phyloP scores from a whole-genome alignment of 2,888 invertebrate genomes.

The Helleia helle region DNA sequence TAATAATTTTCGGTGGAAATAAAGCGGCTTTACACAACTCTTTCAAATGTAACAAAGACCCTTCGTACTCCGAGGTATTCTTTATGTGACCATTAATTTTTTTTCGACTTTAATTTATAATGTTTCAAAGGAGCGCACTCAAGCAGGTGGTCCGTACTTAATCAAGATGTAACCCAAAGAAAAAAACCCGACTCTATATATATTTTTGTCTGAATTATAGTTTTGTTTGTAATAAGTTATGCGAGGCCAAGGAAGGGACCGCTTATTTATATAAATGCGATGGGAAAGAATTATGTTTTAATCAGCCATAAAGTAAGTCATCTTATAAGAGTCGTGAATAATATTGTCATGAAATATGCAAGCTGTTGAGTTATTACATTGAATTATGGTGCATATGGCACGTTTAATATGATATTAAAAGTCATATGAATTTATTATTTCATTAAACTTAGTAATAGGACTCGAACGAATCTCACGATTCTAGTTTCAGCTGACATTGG shows the following conservation, averaged over 20 bases:
- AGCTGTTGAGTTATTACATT: too few relatives aligned
- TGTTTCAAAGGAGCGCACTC: conserved; percentile 46
- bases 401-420: too few relatives aligned
- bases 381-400: too few relatives aligned
- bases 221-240: conserved; percentile 56
- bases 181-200: conserved; percentile 53
- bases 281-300: conserved; percentile 61
- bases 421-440: too few relatives aligned
- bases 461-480: too few relatives aligned
- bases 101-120: conserved; percentile 59
- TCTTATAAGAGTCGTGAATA: not conserved
- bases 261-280: conserved; percentile 58
- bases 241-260: conserved; percentile 34
- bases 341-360: not conserved
- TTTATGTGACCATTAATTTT: conserved; percentile 61
- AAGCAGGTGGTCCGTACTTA: conserved; percentile 71
- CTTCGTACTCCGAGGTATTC: conserved; percentile 55
- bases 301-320: conserved; percentile 54
- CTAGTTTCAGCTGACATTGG: too few relatives aligned
- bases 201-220: conserved; percentile 62
- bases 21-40: conserved; percentile 33
- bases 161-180: conserved; percentile 71
- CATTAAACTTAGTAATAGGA: too few relatives aligned
- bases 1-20: conserved; percentile 32
- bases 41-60: conserved; percentile 43